Percentiles rank a stretch among this genome's conserved stretches.
These are phyloP conservation scores for Hermetia illucens DNA, from an alignment of 1,140 invertebrate genomes.

Conservation along the genomic window DNA sequence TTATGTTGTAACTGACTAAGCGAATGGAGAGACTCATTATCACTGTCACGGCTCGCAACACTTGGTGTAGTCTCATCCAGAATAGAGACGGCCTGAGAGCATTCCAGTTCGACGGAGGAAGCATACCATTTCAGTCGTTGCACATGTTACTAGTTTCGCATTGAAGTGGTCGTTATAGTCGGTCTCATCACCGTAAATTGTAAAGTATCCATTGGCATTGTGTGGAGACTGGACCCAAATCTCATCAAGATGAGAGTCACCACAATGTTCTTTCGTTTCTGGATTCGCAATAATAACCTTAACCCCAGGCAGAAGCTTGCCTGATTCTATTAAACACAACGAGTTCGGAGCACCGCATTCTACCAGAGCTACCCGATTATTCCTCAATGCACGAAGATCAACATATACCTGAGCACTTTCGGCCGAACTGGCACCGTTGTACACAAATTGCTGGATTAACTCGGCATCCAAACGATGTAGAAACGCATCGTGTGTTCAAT, in stretches of 20 bases:
- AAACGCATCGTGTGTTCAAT: conserved; percentile 86
- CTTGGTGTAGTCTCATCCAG: conserved; percentile 30
- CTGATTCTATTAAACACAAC: conserved; percentile 93
- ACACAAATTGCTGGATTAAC: conserved; percentile 98
- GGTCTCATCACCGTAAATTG: conserved; percentile 91
- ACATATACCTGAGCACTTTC: conserved; percentile 77
- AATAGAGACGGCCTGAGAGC: conserved; percentile 43
- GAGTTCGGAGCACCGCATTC: conserved; percentile 94
- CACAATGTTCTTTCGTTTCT: conserved; percentile 97
- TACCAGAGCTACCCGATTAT: conserved; percentile 87
- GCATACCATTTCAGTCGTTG: conserved; percentile 84
- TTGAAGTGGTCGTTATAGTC: conserved; percentile 95
- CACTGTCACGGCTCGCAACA: conserved; percentile 37
- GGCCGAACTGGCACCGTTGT: conserved; percentile 92
- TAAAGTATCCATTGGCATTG: conserved; percentile 67
- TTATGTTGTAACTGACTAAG: conserved; percentile 26
- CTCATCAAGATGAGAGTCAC: conserved; percentile 97
- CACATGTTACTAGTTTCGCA: conserved; percentile 88
- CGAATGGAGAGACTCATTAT: conserved; percentile 38
- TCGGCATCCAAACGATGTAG: conserved; percentile 96
- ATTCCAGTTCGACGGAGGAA: conserved; percentile 89
- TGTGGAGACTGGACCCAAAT: conserved; percentile 55
- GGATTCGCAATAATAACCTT: conserved; percentile 99
- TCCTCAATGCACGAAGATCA: conserved; percentile 86
- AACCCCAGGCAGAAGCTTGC: conserved; percentile 92